Percentiles rank a stretch among this genome's conserved stretches.
These are phyloP conservation scores for Pseudonaja textilis DNA, from an alignment of 2,113 vertebrate genomes.

Conservation along the genomic window DNA sequence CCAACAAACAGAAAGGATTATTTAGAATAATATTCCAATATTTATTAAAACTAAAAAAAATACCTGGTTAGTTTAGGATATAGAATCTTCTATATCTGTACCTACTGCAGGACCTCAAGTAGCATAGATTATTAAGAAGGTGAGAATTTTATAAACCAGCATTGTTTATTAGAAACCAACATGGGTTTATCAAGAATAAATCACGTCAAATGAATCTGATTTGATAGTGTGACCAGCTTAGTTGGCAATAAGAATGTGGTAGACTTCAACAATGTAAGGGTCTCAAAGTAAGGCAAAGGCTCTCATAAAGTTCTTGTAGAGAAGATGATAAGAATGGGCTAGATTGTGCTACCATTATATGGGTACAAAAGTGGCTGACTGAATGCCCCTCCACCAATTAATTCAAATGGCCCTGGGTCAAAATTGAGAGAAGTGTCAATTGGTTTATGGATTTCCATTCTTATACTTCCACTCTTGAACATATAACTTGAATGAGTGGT, in stretches of 20 bases:
- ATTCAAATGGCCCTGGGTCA: not conserved
- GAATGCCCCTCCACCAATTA: not conserved
- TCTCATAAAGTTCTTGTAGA: not conserved
- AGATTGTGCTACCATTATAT: not conserved
- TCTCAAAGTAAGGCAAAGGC: not conserved
- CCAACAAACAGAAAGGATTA: not conserved
- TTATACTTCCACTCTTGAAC: not conserved
- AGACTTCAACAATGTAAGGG: not conserved
- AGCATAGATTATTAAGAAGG: not conserved
- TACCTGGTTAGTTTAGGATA: not conserved
- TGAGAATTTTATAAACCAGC: not conserved
- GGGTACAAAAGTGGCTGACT: not conserved
- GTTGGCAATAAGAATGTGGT: not conserved
- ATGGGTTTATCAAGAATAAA: not conserved
- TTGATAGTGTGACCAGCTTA: not conserved
- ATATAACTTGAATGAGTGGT: not conserved
- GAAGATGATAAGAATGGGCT: not conserved
- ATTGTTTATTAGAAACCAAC: not conserved
- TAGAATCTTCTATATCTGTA: not conserved
- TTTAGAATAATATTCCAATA: not conserved
- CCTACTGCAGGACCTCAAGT: not conserved
- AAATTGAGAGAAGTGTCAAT: not conserved
- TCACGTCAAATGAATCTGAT: not conserved
- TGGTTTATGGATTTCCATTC: not conserved
- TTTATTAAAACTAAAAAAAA: not conserved